Conservation (phyloP, 2,888 invertebrate species). For the Crepidodera aurea region DNA sequence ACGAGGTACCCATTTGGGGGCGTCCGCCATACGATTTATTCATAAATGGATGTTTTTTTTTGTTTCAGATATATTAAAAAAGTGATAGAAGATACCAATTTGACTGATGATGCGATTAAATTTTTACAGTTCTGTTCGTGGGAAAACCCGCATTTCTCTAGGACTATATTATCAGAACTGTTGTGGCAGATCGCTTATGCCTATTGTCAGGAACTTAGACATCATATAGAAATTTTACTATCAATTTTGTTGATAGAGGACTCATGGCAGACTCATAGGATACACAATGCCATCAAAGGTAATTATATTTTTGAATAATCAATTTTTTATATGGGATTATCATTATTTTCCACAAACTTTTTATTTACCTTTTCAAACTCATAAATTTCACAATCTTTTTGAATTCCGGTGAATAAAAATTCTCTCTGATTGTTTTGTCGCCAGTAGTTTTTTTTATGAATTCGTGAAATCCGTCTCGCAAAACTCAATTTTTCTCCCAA, state of each 20-base stretch:
- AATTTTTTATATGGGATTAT: not conserved
- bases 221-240: conserved; percentile 88
- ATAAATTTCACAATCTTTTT: no score
- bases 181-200: conserved; percentile 91
- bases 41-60: conserved; percentile 3
- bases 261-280: conserved; percentile 94
- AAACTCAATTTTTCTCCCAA: no score
- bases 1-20: no score
- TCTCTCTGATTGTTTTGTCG: no score
- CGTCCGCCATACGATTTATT: no score
- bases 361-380: no score
- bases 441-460: no score
- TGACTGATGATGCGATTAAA: conserved; percentile 89
- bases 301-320: not conserved
- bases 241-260: conserved; percentile 91
- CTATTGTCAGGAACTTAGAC: conserved; percentile 92
- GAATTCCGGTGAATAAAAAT: no score
- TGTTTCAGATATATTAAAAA: conserved; percentile 85
- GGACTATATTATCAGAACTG: conserved; percentile 86
- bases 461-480: no score
- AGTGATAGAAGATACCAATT: conserved; percentile 92
- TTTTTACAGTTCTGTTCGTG: conserved; percentile 93
- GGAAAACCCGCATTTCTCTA: conserved; percentile 96
- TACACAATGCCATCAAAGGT: conserved; percentile 91
- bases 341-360: no score